Evolutionary conservation across 2,888 invertebrate genomes (phyloP).

Genomic region (Noctua comes): DNA sequence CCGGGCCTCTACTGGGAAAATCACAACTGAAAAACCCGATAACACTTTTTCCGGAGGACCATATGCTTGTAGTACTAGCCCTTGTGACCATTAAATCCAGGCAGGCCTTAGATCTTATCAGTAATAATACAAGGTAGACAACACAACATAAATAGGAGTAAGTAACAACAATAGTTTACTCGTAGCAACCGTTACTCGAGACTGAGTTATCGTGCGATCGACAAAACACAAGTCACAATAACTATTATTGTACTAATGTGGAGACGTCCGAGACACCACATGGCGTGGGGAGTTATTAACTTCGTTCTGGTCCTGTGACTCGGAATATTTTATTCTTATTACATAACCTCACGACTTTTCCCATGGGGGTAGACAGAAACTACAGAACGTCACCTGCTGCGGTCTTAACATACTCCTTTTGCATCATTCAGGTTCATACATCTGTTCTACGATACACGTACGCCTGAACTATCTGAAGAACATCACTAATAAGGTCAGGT

Average conservation of each 20-base stretch:
- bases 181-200: constrained; percentile 10
- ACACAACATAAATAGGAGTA: not conserved
- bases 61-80: not conserved
- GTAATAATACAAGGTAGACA: constrained; percentile 1
- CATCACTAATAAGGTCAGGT: not conserved
- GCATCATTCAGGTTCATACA: not conserved
- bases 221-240: constrained; percentile 44
- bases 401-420: not conserved
- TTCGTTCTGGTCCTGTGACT: constrained; percentile 5
- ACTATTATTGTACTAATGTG: constrained; percentile 18
- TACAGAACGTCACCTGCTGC: not conserved
- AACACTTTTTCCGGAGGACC: not conserved
- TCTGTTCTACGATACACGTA: not conserved
- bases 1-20: not conserved
- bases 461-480: not conserved
- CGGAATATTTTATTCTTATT: not conserved
- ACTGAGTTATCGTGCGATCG: constrained; percentile 32
- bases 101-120: not conserved
- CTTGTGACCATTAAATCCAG: not conserved
- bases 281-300: not conserved
- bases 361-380: not conserved
- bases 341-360: not conserved
- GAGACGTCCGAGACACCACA: not conserved
- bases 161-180: constrained; percentile 7
- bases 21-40: not conserved